Evolutionary conservation across 2,888 invertebrate species (phyloP), one percentile per base, ranked within the genome.

Genomic region (Stenodera caucasica): DNA sequence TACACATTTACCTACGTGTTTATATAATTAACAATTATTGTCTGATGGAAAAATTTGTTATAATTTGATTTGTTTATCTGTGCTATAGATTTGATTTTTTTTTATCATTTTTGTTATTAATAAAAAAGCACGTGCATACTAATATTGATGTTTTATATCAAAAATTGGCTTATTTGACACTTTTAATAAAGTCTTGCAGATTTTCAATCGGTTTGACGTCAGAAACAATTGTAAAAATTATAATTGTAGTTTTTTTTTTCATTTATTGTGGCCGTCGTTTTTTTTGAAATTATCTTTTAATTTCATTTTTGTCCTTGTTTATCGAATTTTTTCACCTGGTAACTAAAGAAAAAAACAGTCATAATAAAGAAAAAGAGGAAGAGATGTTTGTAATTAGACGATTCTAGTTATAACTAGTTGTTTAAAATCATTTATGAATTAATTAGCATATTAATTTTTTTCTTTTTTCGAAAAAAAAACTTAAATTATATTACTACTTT

Each of bases 31-130:
- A 45, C 18, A 45, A 45, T 45, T 45, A 21, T 21, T 11, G 45
- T 45, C 45, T 45, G 11, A 45, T 45, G 45, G 45, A 45, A 45
- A 45, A 45, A 45, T 45, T 45, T 2, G 21, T 45, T 21, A 21
- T 21, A 45, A 11, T 45, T 45, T 12, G 21, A 45, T 21, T 45
- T 45, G 21, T 11, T 5, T 26, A 26, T 26, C 26, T 26, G 26
- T 26, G 26, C 7, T 5, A n/a, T n/a, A n/a, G n/a, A n/a, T n/a
- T n/a, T n/a, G n/a, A n/a, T 37, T 37, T 0, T 5, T 8, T 9
- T 8, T 14, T 14, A 40, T 40, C 2, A 45, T 45, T 8, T 2
- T 2, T 5, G 15, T 45, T 45, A 45, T 21, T 45, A 4, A 5
- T 11, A 11, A 45, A 21, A 21, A 5, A 45, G 18, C 40, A 18